Base-by-base conservation (phyloP, 2,113 vertebrate genomes). In the Trematomus loennbergii region DNA sequence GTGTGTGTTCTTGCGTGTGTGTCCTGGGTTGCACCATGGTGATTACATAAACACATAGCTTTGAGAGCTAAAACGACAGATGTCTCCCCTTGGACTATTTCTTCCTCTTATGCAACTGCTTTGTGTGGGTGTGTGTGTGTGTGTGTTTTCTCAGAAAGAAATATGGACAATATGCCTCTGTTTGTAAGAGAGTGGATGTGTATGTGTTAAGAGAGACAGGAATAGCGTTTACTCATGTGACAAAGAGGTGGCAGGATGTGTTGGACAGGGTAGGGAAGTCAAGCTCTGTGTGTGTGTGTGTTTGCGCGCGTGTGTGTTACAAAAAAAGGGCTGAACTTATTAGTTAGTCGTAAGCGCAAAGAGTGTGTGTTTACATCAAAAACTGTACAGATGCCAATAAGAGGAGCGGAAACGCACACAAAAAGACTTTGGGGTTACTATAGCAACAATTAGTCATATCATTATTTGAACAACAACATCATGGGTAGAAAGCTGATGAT, bases 21-120 rank as follows among this genome's bases (percentile, higher is more conserved):
- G 48, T 75, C 43, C 64, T 67, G 43, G 20, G 46, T 73, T 78
- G 76, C 77, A 82, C 73, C 70, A 78, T 72, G 66, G 87, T 68
- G 88, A 90, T 92, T 93, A 90, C 87, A 90, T 90, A 94, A 94
- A 92, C 86, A 89, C 77, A 89, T 49, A 86, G 81, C 77, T 86
- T 63, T 36, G 65, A 78, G 81, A 65, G 64, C 58, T 65, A 64
- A 85, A 71, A 87, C 46, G 70, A 87, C 91, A 93, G 92, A 89
- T 90, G 89, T 87, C 83, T 82, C 70, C 68, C 59, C 67, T 82
- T 68, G 72, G 79, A 87, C 83, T 72, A 78, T 81, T 84, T 86
- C 75, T 90, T 90, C 74, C 78, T 89, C 79, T 94, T 93, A 92
- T 78, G 87, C 79, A 93, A 92, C 75, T 53, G 33, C 63, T 65